Conservation (phyloP, 92 coral and sea anemone species). For the Pocillopora meandrina region DNA sequence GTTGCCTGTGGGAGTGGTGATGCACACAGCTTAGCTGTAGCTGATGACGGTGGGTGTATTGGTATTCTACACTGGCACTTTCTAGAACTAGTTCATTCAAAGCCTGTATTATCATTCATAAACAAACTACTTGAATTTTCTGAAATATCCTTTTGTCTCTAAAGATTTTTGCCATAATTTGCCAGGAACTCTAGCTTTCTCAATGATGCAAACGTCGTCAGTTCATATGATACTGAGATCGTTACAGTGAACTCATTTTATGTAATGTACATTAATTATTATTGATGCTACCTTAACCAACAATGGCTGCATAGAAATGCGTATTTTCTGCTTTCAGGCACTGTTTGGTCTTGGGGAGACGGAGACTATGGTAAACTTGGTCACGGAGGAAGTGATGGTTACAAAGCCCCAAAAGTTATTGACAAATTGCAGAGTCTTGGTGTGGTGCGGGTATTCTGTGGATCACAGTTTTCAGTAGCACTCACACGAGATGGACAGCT, state of each 20-base stretch:
- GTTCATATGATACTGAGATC: too few relatives aligned
- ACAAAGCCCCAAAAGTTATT: constrained; percentile 87
- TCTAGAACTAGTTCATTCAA: background rate
- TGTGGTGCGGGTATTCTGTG: constrained; percentile 83
- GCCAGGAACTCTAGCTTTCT: too few relatives aligned
- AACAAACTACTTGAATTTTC: too few relatives aligned
- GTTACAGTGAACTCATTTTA: too few relatives aligned
- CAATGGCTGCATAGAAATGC: too few relatives aligned
- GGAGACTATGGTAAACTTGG: constrained; percentile 99
- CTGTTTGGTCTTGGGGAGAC: constrained; percentile 99
- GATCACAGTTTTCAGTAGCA: constrained; percentile 93
- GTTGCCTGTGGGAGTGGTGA: constrained; percentile 99
- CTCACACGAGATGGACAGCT: constrained; percentile 88
- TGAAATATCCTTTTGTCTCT: too few relatives aligned
- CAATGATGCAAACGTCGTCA: too few relatives aligned
- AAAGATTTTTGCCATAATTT: too few relatives aligned
- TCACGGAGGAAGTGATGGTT: constrained; percentile 94
- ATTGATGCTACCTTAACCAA: too few relatives aligned
- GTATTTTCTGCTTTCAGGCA: constrained; percentile 56
- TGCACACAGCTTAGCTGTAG: constrained; percentile 94
- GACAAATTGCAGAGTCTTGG: constrained; percentile 85
- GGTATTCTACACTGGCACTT: background rate
- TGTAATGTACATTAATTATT: too few relatives aligned
- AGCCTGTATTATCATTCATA: background rate
- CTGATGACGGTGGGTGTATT: constrained; percentile 88